A percentile compares a stretch with the other conserved stretches of the same genome.
These are phyloP conservation scores for Sipha maydis DNA, from an alignment of 2,888 invertebrate genomes.

Conservation along the genomic window DNA sequence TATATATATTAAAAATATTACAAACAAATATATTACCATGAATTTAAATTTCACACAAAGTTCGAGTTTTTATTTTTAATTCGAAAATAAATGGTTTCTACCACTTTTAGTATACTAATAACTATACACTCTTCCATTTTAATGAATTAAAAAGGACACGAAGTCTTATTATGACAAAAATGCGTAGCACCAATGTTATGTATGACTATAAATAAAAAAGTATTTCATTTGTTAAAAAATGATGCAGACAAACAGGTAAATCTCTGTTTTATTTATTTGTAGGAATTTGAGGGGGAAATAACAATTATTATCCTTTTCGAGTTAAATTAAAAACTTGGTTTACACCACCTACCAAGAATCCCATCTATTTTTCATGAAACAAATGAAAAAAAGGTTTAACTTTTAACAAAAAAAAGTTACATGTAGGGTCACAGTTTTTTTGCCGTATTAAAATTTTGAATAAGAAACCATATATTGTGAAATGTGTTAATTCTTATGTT, in stretches of 20 bases:
- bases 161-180: background rate
- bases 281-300: background rate
- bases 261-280: background rate
- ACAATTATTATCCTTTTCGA: background rate
- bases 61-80: no score
- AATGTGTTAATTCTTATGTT: background rate
- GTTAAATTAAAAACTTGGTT: background rate
- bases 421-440: background rate
- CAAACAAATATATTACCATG: no score
- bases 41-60: no score
- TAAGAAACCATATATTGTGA: background rate
- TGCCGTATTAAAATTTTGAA: background rate
- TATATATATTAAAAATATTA: no score
- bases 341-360: background rate
- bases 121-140: no score
- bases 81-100: no score
- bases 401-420: background rate
- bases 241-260: background rate
- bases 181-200: background rate
- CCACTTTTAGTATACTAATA: no score
- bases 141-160: background rate
- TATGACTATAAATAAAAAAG: background rate
- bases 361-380: background rate
- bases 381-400: background rate
- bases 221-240: background rate